Percentiles rank a stretch among this genome's conserved stretches.
Evolutionary conservation across 2,113 vertebrate genomes (phyloP).

Genomic region (Perca fluviatilis): DNA sequence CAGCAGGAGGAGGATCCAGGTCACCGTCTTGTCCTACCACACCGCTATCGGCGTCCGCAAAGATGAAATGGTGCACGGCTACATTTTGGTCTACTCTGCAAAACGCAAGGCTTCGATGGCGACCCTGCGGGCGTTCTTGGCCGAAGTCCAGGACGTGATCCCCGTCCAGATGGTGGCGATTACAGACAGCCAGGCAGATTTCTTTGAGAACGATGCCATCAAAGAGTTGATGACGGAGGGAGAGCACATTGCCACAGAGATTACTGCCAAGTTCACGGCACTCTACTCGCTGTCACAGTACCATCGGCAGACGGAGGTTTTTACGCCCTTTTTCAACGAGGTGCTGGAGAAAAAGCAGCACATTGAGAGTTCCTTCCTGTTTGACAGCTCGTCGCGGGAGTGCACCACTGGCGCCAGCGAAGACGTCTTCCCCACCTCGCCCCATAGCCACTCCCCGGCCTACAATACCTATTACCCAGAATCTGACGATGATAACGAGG

Average conservation of each 20-base stretch:
- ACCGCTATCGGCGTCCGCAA: constrained; percentile 97
- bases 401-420: constrained; percentile 87
- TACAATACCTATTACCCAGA: constrained; percentile 93
- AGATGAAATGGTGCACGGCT: constrained; percentile 98
- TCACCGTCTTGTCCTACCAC: constrained; percentile 97
- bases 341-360: constrained; percentile 95
- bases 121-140: constrained; percentile 96
- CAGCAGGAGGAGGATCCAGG: constrained; percentile 94
- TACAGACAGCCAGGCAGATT: constrained; percentile 98
- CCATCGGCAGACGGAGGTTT: constrained; percentile 97
- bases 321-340: constrained; percentile 97
- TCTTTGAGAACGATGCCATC: constrained; percentile 97
- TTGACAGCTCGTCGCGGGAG: constrained; percentile 90
- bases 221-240: constrained; percentile 99
- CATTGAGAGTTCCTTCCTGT: constrained; percentile 95
- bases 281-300: constrained; percentile 98
- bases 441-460: constrained; percentile 91
- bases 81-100: constrained; percentile 97
- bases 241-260: constrained; percentile 98
- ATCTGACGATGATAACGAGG: constrained; percentile 97
- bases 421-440: constrained; percentile 94
- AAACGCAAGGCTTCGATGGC: constrained; percentile 98
- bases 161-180: constrained; percentile 98
- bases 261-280: constrained; percentile 97
- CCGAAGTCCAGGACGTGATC: constrained; percentile 97